Evolutionary conservation across 2,113 vertebrate genomes (phyloP), one percentile per base, ranked within the genome.

Genomic region (Hiodon alosoides): DNA sequence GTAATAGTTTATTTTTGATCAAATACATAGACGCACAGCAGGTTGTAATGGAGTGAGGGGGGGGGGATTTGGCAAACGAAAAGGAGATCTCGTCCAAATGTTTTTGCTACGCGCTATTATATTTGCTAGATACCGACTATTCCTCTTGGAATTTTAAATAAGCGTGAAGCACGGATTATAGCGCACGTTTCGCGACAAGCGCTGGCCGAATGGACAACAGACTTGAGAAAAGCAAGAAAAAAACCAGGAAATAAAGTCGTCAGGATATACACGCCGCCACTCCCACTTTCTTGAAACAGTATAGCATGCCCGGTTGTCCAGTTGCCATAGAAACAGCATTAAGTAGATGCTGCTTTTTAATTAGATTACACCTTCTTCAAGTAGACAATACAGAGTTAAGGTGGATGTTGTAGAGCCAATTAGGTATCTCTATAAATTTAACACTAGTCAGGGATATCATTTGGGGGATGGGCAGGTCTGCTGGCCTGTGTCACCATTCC

Each of bases 251-350:
- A 74, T 66, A 66, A 55, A 74, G 9, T 16, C 71, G 50, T 76
- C 58, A 70, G 68, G 17, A 46, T 64, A 17, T 59, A 55, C 13
- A 50, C 57, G 10, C 47, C 31, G 31, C 31, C 57, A 8, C 57
- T 71, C 60, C 65, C 52, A 48, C 59, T 69, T 65, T 69, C 54
- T 60, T 17, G n/a, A 17, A 51, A 53, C 58, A 7, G 53, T 31
- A 53, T 53, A 64, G 13, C 31, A 67, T 65, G 70, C 46, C 47
- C 67, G 62, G 46, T 16, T 55, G 70, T 54, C 46, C 50, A 8
- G 76, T 77, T 77, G 64, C 76, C 70, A 77, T 77, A 71, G 76
- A 72, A 77, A 77, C 70, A 52, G 76, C 16, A 66, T 72, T 31
- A 77, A 72, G 47, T 57, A 16, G 6, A 77, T 72, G 76, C 69